Percentiles rank a stretch among this genome's conserved stretches.
phyloP scores from a whole-genome alignment of 2,888 invertebrate species.

The Gastracanthus pulcherrimus region DNA sequence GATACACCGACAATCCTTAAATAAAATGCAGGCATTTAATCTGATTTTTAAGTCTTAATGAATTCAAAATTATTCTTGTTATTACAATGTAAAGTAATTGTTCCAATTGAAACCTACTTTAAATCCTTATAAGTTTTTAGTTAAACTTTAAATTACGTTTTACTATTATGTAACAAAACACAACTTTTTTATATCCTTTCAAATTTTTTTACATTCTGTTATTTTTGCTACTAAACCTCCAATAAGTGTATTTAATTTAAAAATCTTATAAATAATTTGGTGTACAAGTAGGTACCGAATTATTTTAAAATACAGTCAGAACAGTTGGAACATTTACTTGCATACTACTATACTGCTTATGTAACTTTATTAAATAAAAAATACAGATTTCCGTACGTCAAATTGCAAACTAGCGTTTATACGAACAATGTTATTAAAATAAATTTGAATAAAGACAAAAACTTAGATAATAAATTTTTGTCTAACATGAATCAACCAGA shows the following conservation, averaged over 20 bases:
- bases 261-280: background rate
- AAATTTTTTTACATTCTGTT: background rate
- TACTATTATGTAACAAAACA: too few relatives aligned
- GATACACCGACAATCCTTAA: constrained; percentile 1
- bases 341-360: background rate
- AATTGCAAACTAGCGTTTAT: background rate
- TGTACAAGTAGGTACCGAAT: too few relatives aligned
- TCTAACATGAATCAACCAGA: background rate
- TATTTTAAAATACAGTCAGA: too few relatives aligned
- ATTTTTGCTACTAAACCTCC: background rate
- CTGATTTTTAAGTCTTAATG: background rate
- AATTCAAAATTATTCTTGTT: background rate
- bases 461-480: background rate
- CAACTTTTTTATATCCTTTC: background rate
- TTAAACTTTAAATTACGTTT: too few relatives aligned
- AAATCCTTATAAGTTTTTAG: too few relatives aligned
- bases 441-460: background rate
- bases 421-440: background rate
- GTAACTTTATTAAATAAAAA: background rate
- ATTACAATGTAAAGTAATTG: background rate
- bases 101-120: background rate
- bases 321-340: background rate
- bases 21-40: constrained; percentile 1
- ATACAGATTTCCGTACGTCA: background rate
- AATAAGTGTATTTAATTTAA: background rate